phyloP scores from a whole-genome alignment of 2,797 vertebrate species.

The Periparus ater region DNA sequence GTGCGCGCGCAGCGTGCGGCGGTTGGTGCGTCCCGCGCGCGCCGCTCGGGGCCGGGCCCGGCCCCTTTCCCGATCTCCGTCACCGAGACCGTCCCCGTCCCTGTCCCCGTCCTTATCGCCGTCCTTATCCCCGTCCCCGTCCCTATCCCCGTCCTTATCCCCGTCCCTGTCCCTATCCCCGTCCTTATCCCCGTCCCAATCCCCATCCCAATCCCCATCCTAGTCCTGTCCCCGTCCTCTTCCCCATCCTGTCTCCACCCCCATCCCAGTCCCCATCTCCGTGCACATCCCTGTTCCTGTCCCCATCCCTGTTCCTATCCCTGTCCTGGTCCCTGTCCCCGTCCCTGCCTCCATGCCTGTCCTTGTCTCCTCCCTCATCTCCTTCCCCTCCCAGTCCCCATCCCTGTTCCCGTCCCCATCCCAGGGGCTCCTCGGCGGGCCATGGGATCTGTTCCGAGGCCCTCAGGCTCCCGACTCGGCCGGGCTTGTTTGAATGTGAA shows the following conservation, averaged over 20 bases:
- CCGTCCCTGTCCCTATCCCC: not conserved
- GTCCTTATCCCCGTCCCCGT: no score
- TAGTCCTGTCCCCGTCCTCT: not conserved
- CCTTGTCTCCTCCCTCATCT: not conserved
- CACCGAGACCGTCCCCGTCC: not conserved
- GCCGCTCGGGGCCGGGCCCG: not conserved
- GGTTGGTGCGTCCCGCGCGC: not conserved
- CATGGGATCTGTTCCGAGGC: accelerated
- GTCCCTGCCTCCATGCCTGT: not conserved
- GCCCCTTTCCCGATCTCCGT: not conserved
- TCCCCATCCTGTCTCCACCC: accelerated
- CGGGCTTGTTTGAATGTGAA: not conserved
- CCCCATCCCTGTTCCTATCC: not conserved
- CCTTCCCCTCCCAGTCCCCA: not conserved
- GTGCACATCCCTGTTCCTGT: no score
- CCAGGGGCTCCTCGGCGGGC: not conserved
- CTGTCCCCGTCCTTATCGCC: accelerated
- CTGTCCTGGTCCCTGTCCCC: no score
- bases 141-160: not conserved
- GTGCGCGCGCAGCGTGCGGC: not conserved
- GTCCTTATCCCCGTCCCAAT: not conserved
- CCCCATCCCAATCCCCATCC: not conserved
- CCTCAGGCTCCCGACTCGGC: accelerated
- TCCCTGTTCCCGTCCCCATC: not conserved
- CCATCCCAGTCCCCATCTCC: not conserved